phyloP scores from a whole-genome alignment of 2,888 invertebrate species.

The Drepana falcataria region DNA sequence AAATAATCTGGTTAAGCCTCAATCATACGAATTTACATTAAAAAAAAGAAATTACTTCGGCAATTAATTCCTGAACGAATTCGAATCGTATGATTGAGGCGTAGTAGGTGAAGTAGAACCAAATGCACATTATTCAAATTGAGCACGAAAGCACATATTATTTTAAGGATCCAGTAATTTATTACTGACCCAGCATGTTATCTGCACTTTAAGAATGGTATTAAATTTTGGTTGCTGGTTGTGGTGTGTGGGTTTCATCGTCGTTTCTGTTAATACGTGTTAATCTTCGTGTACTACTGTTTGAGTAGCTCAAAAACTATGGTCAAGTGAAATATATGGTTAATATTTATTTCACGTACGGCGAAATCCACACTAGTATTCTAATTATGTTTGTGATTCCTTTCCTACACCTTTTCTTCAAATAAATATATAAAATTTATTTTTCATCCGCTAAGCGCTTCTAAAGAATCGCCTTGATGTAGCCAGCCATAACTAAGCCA shows the following conservation, averaged over 20 bases:
- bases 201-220: background rate
- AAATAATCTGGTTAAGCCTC: slow-evolving; percentile 17
- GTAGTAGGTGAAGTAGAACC: background rate
- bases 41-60: background rate
- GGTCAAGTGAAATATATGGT: too few relatives aligned
- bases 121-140: background rate
- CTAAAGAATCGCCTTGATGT: too few relatives aligned
- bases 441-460: too few relatives aligned
- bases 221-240: background rate
- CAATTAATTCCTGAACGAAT: background rate
- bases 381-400: too few relatives aligned
- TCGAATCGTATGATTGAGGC: slow-evolving; percentile 13
- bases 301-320: too few relatives aligned
- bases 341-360: too few relatives aligned
- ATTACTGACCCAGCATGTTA: background rate
- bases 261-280: too few relatives aligned
- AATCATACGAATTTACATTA: slow-evolving; percentile 16
- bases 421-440: too few relatives aligned
- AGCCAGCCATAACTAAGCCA: slow-evolving; percentile 47
- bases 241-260: background rate
- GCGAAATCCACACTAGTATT: too few relatives aligned
- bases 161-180: background rate
- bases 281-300: too few relatives aligned
- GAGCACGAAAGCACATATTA: background rate
- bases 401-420: too few relatives aligned